Evolutionary conservation across 1,140 invertebrate species (phyloP).

Genomic region (Macrocentrus cingulum): DNA sequence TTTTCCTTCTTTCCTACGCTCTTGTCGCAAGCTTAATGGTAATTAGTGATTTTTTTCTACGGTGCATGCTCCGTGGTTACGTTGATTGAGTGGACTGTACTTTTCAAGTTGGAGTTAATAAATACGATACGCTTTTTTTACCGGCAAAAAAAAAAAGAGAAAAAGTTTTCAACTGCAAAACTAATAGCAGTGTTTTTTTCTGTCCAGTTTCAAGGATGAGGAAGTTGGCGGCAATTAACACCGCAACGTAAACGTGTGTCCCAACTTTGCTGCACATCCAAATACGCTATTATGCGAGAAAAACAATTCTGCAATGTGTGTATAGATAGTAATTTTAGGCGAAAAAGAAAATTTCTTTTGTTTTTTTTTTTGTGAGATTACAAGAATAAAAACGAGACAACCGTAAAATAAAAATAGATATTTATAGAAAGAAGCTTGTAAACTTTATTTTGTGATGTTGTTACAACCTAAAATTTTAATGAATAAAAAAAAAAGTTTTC

Average conservation of each 20-base stretch:
- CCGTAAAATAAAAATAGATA: constrained; percentile 8
- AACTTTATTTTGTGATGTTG: constrained; percentile 45
- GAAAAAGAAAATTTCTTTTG: too few species aligned
- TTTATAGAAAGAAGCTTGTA: constrained; percentile 42
- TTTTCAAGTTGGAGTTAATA: not conserved
- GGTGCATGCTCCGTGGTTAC: constrained; percentile 32
- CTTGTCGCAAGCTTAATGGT: constrained; percentile 24
- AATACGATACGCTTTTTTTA: not conserved
- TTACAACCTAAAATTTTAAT: constrained; percentile 51
- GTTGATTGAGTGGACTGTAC: constrained; percentile 19
- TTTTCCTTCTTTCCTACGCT: constrained; percentile 11
- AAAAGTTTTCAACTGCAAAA: not conserved
- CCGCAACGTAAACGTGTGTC: constrained; percentile 21
- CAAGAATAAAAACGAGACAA: constrained; percentile 12
- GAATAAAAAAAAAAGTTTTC: constrained; percentile 46
- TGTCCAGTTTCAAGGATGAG: too few species aligned
- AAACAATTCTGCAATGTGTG: too few species aligned
- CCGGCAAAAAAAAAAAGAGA: not conserved
- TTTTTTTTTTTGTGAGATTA: too few species aligned
- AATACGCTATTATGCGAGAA: too few species aligned
- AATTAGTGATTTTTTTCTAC: constrained; percentile 30
- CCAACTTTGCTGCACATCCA: too few species aligned
- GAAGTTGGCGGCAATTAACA: constrained; percentile 17
- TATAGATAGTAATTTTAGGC: too few species aligned
- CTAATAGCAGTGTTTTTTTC: not conserved